phyloP scores from a whole-genome alignment of 2,797 vertebrate genomes.

The Gephyroberyx darwinii region DNA sequence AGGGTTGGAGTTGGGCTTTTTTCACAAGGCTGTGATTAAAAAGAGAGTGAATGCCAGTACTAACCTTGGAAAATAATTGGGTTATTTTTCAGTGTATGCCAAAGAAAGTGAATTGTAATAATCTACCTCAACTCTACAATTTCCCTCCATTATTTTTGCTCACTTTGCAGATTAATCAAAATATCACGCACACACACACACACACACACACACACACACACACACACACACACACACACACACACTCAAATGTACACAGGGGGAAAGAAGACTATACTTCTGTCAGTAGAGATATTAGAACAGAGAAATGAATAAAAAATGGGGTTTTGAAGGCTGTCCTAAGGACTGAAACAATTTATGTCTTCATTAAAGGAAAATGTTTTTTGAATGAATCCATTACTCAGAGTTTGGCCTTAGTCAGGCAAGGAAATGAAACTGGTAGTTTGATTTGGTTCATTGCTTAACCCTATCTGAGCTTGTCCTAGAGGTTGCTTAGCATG shows the following conservation, averaged over 20 bases:
- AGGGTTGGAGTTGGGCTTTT: slow-evolving; percentile 27
- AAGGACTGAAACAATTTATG: slow-evolving; percentile 32
- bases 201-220: slow-evolving; percentile 9
- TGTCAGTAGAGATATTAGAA: slow-evolving; percentile 28
- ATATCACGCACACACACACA: slow-evolving; percentile 21
- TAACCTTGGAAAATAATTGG: slow-evolving; percentile 74
- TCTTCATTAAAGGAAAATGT: slow-evolving; percentile 16
- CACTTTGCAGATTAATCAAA: slow-evolving; percentile 61
- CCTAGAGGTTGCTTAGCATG: slow-evolving; percentile 47
- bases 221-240: neutral
- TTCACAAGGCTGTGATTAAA: slow-evolving; percentile 64
- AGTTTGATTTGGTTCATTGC: slow-evolving; percentile 9
- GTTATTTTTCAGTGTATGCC: slow-evolving; percentile 65
- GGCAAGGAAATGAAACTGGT: slow-evolving; percentile 33
- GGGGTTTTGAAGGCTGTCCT: slow-evolving; percentile 6
- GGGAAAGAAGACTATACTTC: neutral
- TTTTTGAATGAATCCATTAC: slow-evolving; percentile 31
- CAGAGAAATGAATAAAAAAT: slow-evolving; percentile 25
- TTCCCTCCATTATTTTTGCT: slow-evolving; percentile 62
- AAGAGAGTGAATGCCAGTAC: slow-evolving; percentile 44
- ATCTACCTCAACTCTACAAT: slow-evolving; percentile 60
- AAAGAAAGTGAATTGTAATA: slow-evolving; percentile 67
- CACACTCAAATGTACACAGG: neutral
- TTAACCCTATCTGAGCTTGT: slow-evolving; percentile 8
- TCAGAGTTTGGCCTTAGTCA: slow-evolving; percentile 2